Evolutionary conservation across 1,140 invertebrate species (phyloP).

Genomic region (Asbolus verrucosus): DNA sequence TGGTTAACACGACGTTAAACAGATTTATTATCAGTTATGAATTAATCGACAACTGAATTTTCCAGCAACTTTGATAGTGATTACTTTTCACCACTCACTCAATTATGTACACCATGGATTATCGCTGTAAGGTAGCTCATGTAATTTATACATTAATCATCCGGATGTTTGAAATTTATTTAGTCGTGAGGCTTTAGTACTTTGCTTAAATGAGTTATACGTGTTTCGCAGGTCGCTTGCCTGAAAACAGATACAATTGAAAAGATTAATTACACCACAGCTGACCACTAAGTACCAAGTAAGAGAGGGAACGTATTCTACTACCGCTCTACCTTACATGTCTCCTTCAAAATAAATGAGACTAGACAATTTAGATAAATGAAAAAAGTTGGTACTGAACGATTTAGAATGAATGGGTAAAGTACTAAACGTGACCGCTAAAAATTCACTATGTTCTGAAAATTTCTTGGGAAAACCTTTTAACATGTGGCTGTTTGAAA

Average conservation of each 20-base stretch:
- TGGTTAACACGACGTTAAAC: background rate
- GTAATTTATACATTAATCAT: conserved; percentile 24
- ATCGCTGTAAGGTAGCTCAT: conserved; percentile 23
- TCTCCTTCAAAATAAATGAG: background rate
- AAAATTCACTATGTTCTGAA: conserved; percentile 38
- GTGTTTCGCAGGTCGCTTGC: conserved; percentile 2
- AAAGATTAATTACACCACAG: conserved; percentile 25
- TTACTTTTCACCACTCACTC: conserved; percentile 7
- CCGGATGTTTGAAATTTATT: conserved; percentile 6
- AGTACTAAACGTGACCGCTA: conserved; percentile 26
- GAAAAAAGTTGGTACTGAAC: conserved; percentile 23
- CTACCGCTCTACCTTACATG: background rate
- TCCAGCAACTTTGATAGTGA: background rate
- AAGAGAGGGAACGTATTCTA: background rate
- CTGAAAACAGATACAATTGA: conserved; percentile 22
- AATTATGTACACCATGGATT: conserved; percentile 22
- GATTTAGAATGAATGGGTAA: conserved; percentile 32
- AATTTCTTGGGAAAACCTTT: conserved; percentile 34
- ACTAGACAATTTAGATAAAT: background rate
- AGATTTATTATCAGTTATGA: conserved; percentile 5
- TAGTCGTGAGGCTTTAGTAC: conserved; percentile 7
- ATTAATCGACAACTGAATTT: conserved; percentile 20
- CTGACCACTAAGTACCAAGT: conserved; percentile 11
- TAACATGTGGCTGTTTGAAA: conserved; percentile 36
- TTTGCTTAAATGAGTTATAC: conserved; percentile 2